Evolutionary conservation across 2,797 vertebrate genomes (phyloP).

Genomic region (Fistularia tabacaria): DNA sequence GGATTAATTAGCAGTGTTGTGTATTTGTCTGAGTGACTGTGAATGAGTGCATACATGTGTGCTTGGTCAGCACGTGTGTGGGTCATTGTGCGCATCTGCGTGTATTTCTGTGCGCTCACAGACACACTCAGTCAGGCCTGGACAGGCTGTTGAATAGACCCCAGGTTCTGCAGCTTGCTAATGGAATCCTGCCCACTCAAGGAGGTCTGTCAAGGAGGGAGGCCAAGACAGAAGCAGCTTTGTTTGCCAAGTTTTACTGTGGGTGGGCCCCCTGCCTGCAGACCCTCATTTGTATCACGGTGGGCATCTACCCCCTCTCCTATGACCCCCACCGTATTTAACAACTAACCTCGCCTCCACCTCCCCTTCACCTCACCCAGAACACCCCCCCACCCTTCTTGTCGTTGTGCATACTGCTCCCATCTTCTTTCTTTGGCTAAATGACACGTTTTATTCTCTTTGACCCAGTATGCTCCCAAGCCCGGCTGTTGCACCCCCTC

Average conservation of each 20-base stretch:
- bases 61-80: conserved; percentile 29
- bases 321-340: conserved; percentile 69
- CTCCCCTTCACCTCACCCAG: conserved; percentile 59
- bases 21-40: conserved; percentile 60
- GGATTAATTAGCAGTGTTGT: conserved; percentile 88
- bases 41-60: conserved; percentile 47
- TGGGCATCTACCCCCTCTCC: conserved; percentile 69
- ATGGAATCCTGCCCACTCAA: conserved; percentile 76
- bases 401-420: conserved; percentile 45
- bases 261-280: conserved; percentile 81
- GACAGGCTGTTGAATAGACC: conserved; percentile 64
- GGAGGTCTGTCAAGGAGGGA: conserved; percentile 74
- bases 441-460: conserved; percentile 72
- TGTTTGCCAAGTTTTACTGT: conserved; percentile 85
- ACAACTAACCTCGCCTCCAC: conserved; percentile 65
- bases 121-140: conserved; percentile 44
- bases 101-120: conserved; percentile 17
- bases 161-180: conserved; percentile 74
- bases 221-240: conserved; percentile 85
- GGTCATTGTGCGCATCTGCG: conserved; percentile 39
- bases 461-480: conserved; percentile 65
- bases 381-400: conserved; percentile 8
- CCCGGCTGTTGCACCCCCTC: conserved; percentile 24
- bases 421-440: conserved; percentile 71
- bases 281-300: conserved; percentile 87